These are phyloP conservation scores for Xiphophorus birchmanni DNA, from an alignment of 2,797 vertebrate species.

Conservation along the genomic window DNA sequence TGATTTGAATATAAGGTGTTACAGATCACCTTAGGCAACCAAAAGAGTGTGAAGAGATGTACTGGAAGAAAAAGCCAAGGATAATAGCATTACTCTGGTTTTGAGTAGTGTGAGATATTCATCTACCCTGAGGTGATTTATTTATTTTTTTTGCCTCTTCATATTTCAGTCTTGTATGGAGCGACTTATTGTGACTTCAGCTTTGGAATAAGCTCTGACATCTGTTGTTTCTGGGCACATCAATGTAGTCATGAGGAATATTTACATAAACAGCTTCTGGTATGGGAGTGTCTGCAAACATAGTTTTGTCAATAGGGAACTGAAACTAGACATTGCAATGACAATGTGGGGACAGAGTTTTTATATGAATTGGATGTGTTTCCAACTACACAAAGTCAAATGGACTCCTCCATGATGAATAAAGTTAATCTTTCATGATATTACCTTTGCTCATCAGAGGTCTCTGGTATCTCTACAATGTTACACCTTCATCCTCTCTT, in stretches of 20 bases:
- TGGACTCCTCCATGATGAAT: not conserved
- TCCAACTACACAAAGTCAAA: not conserved
- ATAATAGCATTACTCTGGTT: not conserved
- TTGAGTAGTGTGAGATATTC: not conserved
- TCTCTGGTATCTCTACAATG: not conserved
- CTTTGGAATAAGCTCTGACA: constrained; percentile 9
- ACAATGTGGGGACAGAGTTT: not conserved
- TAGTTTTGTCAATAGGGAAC: constrained; percentile 18
- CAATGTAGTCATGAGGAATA: constrained; percentile 34
- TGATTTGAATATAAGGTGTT: not conserved
- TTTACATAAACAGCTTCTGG: constrained; percentile 17
- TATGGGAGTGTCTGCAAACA: constrained; percentile 3
- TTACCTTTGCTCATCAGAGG: not conserved
- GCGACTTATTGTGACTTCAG: not conserved
- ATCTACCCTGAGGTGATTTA: constrained; percentile 8
- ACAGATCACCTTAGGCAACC: not conserved
- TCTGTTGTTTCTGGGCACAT: constrained; percentile 31
- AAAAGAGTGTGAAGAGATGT: not conserved
- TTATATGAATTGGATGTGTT: not conserved
- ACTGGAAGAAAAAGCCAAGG: not conserved
- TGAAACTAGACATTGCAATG: not conserved
- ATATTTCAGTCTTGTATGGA: not conserved
- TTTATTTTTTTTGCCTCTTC: not conserved
- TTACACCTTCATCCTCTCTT: not conserved
- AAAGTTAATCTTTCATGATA: not conserved